A percentile compares a stretch with the other conserved stretches of the same genome.
Evolutionary conservation across 2,888 invertebrate species (phyloP).

Genomic region (Chirona hameri): DNA sequence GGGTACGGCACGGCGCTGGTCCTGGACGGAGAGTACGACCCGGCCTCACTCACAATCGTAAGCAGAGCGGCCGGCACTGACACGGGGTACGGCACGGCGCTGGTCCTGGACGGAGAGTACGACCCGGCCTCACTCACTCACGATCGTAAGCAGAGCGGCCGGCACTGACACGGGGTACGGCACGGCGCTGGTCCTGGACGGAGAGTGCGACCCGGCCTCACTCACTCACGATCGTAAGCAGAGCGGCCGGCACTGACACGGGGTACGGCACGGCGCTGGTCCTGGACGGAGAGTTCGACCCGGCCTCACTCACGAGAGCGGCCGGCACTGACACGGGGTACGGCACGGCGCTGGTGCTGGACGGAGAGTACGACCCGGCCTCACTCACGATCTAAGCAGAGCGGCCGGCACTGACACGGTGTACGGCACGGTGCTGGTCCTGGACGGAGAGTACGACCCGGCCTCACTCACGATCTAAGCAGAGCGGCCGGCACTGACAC

Average conservation of each 20-base stretch:
- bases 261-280: constrained; percentile 74
- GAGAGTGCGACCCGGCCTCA: constrained; percentile 64
- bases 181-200: too few species aligned
- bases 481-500: constrained; percentile 62
- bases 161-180: too few species aligned
- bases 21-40: constrained; percentile 62
- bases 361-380: constrained; percentile 64
- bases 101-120: constrained; percentile 65
- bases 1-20: constrained; percentile 74
- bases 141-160: constrained; percentile 52
- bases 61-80: constrained; percentile 61
- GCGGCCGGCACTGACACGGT: constrained; percentile 64
- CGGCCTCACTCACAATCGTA: constrained; percentile 55
- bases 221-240: constrained; percentile 45
- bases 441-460: constrained; percentile 64
- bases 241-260: too few species aligned
- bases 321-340: constrained; percentile 71
- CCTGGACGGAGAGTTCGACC: constrained; percentile 62
- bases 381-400: constrained; percentile 52
- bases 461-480: constrained; percentile 53
- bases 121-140: constrained; percentile 62
- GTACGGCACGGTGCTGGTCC: constrained; percentile 70
- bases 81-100: constrained; percentile 72
- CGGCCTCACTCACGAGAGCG: constrained; percentile 61
- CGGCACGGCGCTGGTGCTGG: constrained; percentile 66